phyloP scores from a whole-genome alignment of 2,888 invertebrate genomes.

The Netelia melanura region DNA sequence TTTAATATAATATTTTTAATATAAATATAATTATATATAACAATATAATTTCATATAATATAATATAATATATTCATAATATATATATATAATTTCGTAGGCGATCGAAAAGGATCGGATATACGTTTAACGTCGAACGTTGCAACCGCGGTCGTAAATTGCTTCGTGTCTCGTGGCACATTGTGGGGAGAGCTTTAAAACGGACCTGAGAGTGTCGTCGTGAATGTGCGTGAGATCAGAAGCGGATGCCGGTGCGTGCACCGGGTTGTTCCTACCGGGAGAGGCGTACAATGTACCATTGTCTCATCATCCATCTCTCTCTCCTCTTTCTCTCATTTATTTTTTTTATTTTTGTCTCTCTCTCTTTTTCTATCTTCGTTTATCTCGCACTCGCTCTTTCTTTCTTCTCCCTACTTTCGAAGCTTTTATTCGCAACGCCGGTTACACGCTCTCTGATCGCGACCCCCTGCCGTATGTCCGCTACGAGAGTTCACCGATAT shows the following conservation, averaged over 20 bases:
- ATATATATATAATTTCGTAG: too few species aligned
- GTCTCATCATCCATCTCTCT: conserved; percentile 72
- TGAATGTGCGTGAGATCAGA: conserved; percentile 74
- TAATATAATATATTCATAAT: too few species aligned
- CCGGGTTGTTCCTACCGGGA: conserved; percentile 65
- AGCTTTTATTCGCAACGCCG: conserved; percentile 62
- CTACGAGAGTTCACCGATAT: not conserved
- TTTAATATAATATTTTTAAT: too few species aligned
- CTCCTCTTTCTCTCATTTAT: conserved; percentile 40
- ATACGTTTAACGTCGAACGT: not conserved
- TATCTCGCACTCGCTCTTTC: conserved; percentile 23
- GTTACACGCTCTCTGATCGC: conserved; percentile 52
- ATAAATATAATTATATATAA: too few species aligned
- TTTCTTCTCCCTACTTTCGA: conserved; percentile 37
- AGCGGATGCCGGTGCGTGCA: conserved; percentile 76
- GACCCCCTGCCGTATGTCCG: conserved; percentile 12
- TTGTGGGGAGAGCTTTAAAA: conserved; percentile 53
- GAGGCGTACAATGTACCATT: conserved; percentile 78
- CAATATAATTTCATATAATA: too few species aligned
- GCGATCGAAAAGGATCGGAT: not conserved
- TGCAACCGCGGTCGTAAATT: not conserved
- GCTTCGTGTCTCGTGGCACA: conserved; percentile 13
- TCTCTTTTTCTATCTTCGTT: conserved; percentile 59
- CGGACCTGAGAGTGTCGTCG: conserved; percentile 25
- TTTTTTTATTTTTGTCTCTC: conserved; percentile 20